Base-by-base conservation (phyloP, 1,140 invertebrate species). In the Argopecten irradians region DNA sequence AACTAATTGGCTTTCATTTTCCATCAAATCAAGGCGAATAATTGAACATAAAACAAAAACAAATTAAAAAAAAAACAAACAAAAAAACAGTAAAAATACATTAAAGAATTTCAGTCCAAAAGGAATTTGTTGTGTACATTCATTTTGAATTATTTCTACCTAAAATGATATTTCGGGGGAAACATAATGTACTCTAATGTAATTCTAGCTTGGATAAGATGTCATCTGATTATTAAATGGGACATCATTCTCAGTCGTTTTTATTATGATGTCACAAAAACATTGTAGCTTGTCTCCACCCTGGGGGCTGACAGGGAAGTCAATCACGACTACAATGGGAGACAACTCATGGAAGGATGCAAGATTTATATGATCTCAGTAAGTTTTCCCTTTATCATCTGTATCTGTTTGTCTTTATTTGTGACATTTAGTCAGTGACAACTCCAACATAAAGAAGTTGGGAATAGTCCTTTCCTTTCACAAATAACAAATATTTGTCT, bases 401-500 rank as follows among this genome's bases (percentile, higher is more conserved):
- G n/a, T 16, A 71, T 71, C 55, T 16, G 55, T 46, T 16, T 7
- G 5, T 8, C n/a, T 71, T 28, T 8, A 28, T 28, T 71, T 71
- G 55, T 71, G 55, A 71, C 55, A 28, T 71, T 19, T 22, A 71
- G 22, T 22, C 55, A 71, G 55, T 1, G 55, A 71, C 55, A 71
- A 28, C n/a, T 71, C 3, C 28, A 71, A 71, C 55, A 71, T 71
- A 71, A 71, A 71, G 28, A 22, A 71, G 55, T 71, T 5, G n/a
- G 55, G 55, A 71, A 71, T 71, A 71, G 55, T 71, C 1, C n/a
- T n/a, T 71, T 28, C 55, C 55, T 71, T 71, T 71, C 55, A 71
- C 55, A 71, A 71, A 71, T 71, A 71, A 71, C 55, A 71, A n/a
- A 71, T 71, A 71, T 71, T 71, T 71, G 55, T 71, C 22, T 28